Percentiles rank a stretch among this genome's conserved stretches.
Conservation (phyloP, 1,140 invertebrate genomes). For the Danaus plexippus region DNA sequence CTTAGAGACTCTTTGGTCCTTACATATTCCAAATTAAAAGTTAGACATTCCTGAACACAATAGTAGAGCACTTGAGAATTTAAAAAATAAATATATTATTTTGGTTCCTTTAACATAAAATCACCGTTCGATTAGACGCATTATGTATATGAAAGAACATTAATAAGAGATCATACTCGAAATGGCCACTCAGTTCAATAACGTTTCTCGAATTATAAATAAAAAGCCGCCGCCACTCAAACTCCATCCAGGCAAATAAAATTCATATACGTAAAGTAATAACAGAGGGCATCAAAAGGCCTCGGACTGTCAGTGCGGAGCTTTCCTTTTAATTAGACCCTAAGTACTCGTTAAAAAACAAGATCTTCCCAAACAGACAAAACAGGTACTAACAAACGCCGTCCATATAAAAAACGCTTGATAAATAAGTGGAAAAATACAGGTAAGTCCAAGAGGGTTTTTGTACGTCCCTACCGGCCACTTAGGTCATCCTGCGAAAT, state of each 20-base stretch:
- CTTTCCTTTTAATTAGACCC: slow-evolving; percentile 72
- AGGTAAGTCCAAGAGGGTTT: slow-evolving; percentile 69
- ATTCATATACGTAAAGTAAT: slow-evolving; percentile 67
- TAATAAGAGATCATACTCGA: slow-evolving; percentile 13
- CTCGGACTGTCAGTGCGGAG: slow-evolving; percentile 61
- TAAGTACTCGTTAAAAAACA: slow-evolving; percentile 71
- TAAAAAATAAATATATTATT: too few relatives aligned
- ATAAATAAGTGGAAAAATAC: slow-evolving; percentile 72
- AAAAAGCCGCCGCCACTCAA: slow-evolving; percentile 50
- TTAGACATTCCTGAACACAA: too few relatives aligned
- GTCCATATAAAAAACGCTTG: slow-evolving; percentile 66
- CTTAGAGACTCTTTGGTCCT: too few relatives aligned
- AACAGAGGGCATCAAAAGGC: slow-evolving; percentile 67
- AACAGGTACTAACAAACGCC: slow-evolving; percentile 63
- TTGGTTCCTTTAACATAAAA: too few relatives aligned
- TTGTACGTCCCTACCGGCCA: slow-evolving; percentile 67
- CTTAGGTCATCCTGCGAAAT: slow-evolving; percentile 71
- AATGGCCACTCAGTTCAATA: slow-evolving; percentile 30
- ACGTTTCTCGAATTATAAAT: slow-evolving; percentile 40
- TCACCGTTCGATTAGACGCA: too few relatives aligned
- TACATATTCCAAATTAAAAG: too few relatives aligned
- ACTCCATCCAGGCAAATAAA: slow-evolving; percentile 64
- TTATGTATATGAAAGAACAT: too few relatives aligned
- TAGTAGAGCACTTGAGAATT: too few relatives aligned
- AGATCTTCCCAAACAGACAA: slow-evolving; percentile 67